Evolutionary conservation across 2,888 invertebrate genomes (phyloP), one percentile per base, ranked within the genome.

Genomic region (Cerastis leucographa): DNA sequence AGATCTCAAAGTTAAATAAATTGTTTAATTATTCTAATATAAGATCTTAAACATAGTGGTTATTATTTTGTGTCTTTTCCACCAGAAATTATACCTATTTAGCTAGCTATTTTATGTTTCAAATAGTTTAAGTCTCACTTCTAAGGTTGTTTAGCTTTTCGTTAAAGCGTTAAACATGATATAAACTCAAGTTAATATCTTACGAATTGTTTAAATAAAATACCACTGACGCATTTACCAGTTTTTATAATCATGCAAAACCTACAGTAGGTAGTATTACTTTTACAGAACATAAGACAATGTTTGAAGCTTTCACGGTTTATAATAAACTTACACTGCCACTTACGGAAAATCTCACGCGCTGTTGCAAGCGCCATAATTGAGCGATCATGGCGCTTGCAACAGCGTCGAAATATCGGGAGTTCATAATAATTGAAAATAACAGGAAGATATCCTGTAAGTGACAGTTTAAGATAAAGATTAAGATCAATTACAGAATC

Each of bases 11-110:
- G 7, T 65, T 73, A 56, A 25, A 22, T 49, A 17, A 19, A 22
- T 49, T 73, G 22, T 80, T 80, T 35, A 74, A 64, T 65, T 74
- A 65, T 56, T 56, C 8, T 42, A 40, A 74, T 80, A 64, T 42
- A 49, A 1, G 9, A 49, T 46, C 12, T 29, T 40, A 62, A 56
- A 40, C 35, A 9, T 40, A 35, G 6, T 59, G 46, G 22, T 46
- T 14, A 22, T 78, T 22, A 40, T 4, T 49, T 56, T 12, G n/a
- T 35, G 22, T 17, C 12, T 42, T 5, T 64, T 35, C 46, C 46
- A 72, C 8, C 7, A 56, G 29, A 54, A 3, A 22, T n/a, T 29
- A n/a, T 29, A 61, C 2, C 2, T 64, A 17, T 11, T 40, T 61
- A 78, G 9, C 59, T 64, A 73, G 74, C 64, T 29, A n/a, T 29